Conservation (phyloP, 2,797 vertebrate genomes). For the Merluccius polli region DNA sequence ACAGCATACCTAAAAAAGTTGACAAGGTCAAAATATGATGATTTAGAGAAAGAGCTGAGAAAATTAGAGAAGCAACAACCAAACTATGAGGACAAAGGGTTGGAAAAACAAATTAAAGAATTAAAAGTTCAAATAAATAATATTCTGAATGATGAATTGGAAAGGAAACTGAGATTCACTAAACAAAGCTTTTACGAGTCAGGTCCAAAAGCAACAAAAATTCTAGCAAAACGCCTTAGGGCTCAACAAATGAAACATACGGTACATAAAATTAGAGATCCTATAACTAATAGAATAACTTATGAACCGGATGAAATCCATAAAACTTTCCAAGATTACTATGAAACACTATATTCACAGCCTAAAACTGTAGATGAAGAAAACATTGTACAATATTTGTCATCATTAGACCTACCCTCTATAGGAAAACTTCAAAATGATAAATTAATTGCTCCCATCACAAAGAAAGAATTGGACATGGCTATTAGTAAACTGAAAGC, state of each 20-base stretch:
- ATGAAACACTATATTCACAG: not conserved
- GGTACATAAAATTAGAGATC: constrained; percentile 13
- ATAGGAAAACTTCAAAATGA: constrained; percentile 9
- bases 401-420: constrained; percentile 7
- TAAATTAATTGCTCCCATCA: not conserved
- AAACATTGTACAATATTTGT: constrained; percentile 10
- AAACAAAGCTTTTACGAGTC: constrained; percentile 24
- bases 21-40: no score
- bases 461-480: constrained; percentile 3
- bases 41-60: no score
- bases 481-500: constrained; percentile 9
- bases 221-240: not conserved
- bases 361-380: not conserved
- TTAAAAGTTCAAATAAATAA: no score
- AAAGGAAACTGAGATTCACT: constrained; percentile 11
- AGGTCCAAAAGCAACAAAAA: constrained; percentile 3
- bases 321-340: constrained; percentile 1
- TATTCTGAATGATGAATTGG: no score
- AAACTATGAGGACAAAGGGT: no score
- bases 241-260: not conserved
- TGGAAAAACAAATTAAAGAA: no score
- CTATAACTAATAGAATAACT: not conserved
- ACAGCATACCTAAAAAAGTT: no score
- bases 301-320: constrained; percentile 6
- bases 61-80: no score